These are phyloP conservation scores for Melanotaenia duboulayi DNA, from an alignment of 2,113 vertebrate species.

Conservation along the genomic window DNA sequence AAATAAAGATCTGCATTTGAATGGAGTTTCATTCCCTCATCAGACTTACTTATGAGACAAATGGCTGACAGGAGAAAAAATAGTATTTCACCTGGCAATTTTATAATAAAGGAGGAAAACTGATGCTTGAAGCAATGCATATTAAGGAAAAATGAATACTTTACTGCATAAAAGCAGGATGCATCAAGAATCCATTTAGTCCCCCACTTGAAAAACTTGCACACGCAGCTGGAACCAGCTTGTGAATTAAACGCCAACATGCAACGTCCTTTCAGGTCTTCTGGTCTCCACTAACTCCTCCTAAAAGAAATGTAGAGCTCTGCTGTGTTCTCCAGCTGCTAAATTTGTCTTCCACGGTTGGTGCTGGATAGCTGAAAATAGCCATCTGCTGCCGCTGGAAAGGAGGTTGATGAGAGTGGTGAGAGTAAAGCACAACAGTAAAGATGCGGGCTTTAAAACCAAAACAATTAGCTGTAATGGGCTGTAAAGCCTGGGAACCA, in stretches of 20 bases:
- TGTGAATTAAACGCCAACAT: background rate
- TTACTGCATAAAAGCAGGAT: background rate
- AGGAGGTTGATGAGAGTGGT: background rate
- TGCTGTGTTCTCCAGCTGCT: background rate
- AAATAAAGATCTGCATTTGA: constrained; percentile 59
- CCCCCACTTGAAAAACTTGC: background rate
- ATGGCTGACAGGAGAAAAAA: constrained; percentile 1
- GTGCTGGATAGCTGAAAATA: constrained; percentile 18
- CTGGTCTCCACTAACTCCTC: background rate
- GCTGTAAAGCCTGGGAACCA: constrained; percentile 34
- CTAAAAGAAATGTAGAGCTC: background rate
- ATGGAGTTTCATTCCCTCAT: constrained; percentile 54
- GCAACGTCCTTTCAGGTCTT: background rate
- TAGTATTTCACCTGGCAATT: too few relatives aligned
- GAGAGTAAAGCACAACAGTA: constrained; percentile 25
- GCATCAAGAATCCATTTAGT: constrained; percentile 2
- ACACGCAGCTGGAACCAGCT: background rate
- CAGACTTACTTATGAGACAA: constrained; percentile 38
- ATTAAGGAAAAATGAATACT: too few relatives aligned
- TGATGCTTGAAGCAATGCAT: background rate
- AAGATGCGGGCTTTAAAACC: constrained; percentile 34
- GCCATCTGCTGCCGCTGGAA: constrained; percentile 27
- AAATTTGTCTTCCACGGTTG: constrained; percentile 13
- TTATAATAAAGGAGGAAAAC: too few relatives aligned
- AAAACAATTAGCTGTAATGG: constrained; percentile 42